Base-by-base conservation (phyloP, 1,140 invertebrate genomes). In the Macrotrachela quadricornifera region DNA sequence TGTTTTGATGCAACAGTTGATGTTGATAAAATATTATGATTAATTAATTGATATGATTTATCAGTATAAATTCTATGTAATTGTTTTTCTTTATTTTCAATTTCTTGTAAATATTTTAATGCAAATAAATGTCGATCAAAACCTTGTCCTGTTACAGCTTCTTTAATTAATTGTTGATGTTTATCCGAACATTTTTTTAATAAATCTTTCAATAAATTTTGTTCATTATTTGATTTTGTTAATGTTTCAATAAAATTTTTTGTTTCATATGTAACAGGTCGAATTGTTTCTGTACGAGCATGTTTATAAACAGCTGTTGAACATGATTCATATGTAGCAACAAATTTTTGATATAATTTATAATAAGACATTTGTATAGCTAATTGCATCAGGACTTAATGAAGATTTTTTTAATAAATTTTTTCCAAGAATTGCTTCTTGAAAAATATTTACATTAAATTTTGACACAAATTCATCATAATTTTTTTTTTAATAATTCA, bases 41-140 rank as follows among this genome's bases (percentile, higher is more conserved):
- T 91, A 44, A 95, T 78, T 56, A 71, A 71, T 36, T 73, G 66
- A 65, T 90, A 95, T 40, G 80, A 79, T 49, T 79, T 77, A 64
- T 90, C 84, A 51, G 75, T 69, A 65, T 79, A 95, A 47, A 95
- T 64, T 10, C 73, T 73, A 6, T 81, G 80, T 21, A 75, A 58
- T 45, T 59, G 42, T 3, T 62, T 62, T 10, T 60, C 62, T 53
- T 78, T 72, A 37, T 62, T 49, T 62, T 83, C 74, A 0, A 80
- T 80, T 16, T 75, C 58, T 53, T 77, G 74, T n/a, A n/a, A n/a
- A 36, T 61, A 59, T 61, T 77, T 79, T 41, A 96, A 64, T 0
- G 78, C 85, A 68, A 91, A 94, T 49, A 97, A 68, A 72, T 97
- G 91, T 21, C 92, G 73, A 71, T 96, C 91, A 68, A 94, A 96